Base-by-base conservation (phyloP, 2,888 invertebrate genomes). In the Zelleria hepariella region DNA sequence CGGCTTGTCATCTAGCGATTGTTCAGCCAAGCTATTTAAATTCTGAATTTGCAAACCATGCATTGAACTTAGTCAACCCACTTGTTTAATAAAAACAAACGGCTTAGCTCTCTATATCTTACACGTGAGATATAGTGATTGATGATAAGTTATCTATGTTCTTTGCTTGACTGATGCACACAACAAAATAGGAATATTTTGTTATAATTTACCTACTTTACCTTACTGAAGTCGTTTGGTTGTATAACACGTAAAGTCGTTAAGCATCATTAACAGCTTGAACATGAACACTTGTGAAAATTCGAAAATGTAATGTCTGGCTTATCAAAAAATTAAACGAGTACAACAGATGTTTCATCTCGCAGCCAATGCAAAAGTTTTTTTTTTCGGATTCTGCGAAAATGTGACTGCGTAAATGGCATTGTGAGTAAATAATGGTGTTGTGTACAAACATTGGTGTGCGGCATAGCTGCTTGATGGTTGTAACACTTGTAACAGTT, bases 1-100 rank as follows among this genome's bases (percentile, higher is more conserved):
- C 70, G 71, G 67, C 76, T 79, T 80, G 81, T 81, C 81, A 79
- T 78, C 76, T 74, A 71, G 71, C 69, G 70, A 78, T 79, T 81
- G 80, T 80, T 74, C 70, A 65, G 66, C 68, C 59, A 65, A 66
- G 70, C 68, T 73, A 68, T 74, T 77, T 73, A 69, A 72, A 74
- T 76, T 75, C 62, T 70, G 73, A 74, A 75, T 70, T 76, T 62
- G 63, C 65, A 62, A 69, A 4, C 51, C 7, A 21, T n/a, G 20
- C 49, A 2, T 42, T 10, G 32, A 42, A 42, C 32, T 15, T n/a
- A n/a, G n/a, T n/a, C 15, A 42, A 15, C 15, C 15, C 1, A 42
- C 10, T 26, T 26, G 7, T 26, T 26, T 5, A 5, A 26, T 26
- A 15, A 15, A 42, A 10, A 42, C 15, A 42, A 42, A 42, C 32